phyloP scores from a whole-genome alignment of 2,888 invertebrate genomes.

The Hedya salicella region DNA sequence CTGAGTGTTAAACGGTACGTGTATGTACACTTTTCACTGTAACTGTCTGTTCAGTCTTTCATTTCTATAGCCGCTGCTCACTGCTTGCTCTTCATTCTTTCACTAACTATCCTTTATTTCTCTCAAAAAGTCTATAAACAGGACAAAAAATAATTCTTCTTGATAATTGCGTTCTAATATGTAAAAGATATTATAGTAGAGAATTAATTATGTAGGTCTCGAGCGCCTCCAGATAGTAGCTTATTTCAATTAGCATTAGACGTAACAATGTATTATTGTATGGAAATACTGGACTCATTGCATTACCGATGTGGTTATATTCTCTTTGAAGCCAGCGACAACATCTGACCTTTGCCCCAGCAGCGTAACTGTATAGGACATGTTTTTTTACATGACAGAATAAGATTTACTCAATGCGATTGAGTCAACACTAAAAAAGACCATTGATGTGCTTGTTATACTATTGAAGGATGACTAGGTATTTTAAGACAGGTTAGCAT shows the following conservation, averaged over 20 bases:
- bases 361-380: slow-evolving; percentile 36
- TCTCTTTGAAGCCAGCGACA: slow-evolving; percentile 62
- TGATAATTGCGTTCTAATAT: slow-evolving; percentile 18
- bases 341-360: slow-evolving; percentile 67
- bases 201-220: slow-evolving; percentile 44
- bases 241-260: slow-evolving; percentile 73
- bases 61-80: background rate
- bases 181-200: slow-evolving; percentile 28
- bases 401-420: slow-evolving; percentile 26
- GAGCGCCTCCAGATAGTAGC: slow-evolving; percentile 56
- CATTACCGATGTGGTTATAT: slow-evolving; percentile 63
- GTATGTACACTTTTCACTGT: too few relatives aligned
- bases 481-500: background rate
- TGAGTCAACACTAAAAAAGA: slow-evolving; percentile 29
- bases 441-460: slow-evolving; percentile 13
- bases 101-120: background rate
- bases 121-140: background rate
- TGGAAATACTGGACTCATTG: slow-evolving; percentile 78
- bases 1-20: background rate
- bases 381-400: slow-evolving; percentile 39
- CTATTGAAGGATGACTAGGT: background rate
- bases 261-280: slow-evolving; percentile 79
- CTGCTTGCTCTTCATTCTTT: background rate
- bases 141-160: background rate
- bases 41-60: background rate